These are phyloP conservation scores for Eremobia ochroleuca DNA, from an alignment of 2,888 invertebrate species.

Conservation along the genomic window DNA sequence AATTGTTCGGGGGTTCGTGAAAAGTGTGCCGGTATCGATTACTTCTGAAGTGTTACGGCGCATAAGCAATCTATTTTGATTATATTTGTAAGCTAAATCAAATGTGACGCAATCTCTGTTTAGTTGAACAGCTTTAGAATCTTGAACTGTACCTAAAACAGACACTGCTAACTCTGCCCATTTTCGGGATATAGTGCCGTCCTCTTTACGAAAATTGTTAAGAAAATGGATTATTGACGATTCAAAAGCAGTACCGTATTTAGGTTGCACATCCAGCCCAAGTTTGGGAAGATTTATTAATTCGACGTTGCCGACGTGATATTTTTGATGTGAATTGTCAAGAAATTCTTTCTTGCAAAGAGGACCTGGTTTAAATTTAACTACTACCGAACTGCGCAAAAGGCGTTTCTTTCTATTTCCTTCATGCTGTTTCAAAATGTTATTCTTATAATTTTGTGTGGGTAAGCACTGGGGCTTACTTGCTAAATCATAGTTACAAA, in stretches of 20 bases:
- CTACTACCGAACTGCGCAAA: constrained; percentile 78
- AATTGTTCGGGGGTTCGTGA: not conserved
- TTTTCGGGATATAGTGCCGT: constrained; percentile 84
- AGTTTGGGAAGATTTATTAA: constrained; percentile 88
- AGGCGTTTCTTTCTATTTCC: constrained; percentile 74
- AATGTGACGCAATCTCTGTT: constrained; percentile 86
- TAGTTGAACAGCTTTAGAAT: constrained; percentile 70
- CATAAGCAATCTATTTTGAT: constrained; percentile 91
- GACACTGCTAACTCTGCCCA: constrained; percentile 91
- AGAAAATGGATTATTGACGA: constrained; percentile 84
- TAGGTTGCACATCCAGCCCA: constrained; percentile 86
- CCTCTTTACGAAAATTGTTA: constrained; percentile 78
- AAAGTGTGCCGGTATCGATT: not conserved
- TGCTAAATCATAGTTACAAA: constrained; percentile 78
- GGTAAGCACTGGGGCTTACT: constrained; percentile 60
- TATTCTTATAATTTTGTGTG: constrained; percentile 57
- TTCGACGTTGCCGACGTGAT: constrained; percentile 85
- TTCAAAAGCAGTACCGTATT: constrained; percentile 86
- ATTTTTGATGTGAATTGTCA: constrained; percentile 85
- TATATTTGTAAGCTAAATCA: constrained; percentile 90
- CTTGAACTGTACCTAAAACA: constrained; percentile 81
- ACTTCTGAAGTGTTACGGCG: constrained; percentile 67
- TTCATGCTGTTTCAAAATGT: constrained; percentile 54
- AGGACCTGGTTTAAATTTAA: constrained; percentile 91
- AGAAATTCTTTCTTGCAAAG: constrained; percentile 87